phyloP scores from a whole-genome alignment of 2,797 vertebrate genomes.

The Pseudomugil tenellus region DNA sequence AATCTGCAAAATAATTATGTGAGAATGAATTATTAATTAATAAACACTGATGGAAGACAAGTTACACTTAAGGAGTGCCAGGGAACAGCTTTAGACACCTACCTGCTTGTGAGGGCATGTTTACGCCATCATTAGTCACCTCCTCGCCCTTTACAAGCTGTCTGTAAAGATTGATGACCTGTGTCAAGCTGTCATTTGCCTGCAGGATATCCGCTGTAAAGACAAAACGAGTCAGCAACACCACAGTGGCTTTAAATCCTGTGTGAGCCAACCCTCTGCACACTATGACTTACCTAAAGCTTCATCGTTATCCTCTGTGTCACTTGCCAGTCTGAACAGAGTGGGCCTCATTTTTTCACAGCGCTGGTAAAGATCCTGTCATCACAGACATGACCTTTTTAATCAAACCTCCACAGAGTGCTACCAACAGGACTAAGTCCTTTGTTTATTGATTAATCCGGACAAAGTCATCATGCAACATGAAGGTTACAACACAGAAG shows the following conservation, averaged over 20 bases:
- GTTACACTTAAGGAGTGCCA: neutral
- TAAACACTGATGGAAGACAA: neutral
- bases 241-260: neutral
- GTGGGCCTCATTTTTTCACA: constrained; percentile 98
- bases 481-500: too few relatives aligned
- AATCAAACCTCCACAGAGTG: neutral
- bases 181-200: constrained; percentile 96
- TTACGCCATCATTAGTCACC: constrained; percentile 85
- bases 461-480: too few relatives aligned
- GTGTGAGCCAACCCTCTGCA: neutral
- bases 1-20: neutral
- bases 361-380: constrained; percentile 94
- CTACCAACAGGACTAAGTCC: neutral
- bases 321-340: constrained; percentile 94
- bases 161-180: constrained; percentile 95
- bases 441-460: too few relatives aligned
- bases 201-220: constrained; percentile 92
- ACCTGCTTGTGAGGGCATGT: constrained; percentile 81
- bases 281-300: constrained; percentile 86
- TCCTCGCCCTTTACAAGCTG: constrained; percentile 93
- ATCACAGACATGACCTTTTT: constrained; percentile 28
- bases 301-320: constrained; percentile 97
- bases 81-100: neutral
- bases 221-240: constrained; percentile 26
- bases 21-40: too few relatives aligned